Evolutionary conservation across 2,113 vertebrate genomes (phyloP).

Genomic region (Lathamus discolor): DNA sequence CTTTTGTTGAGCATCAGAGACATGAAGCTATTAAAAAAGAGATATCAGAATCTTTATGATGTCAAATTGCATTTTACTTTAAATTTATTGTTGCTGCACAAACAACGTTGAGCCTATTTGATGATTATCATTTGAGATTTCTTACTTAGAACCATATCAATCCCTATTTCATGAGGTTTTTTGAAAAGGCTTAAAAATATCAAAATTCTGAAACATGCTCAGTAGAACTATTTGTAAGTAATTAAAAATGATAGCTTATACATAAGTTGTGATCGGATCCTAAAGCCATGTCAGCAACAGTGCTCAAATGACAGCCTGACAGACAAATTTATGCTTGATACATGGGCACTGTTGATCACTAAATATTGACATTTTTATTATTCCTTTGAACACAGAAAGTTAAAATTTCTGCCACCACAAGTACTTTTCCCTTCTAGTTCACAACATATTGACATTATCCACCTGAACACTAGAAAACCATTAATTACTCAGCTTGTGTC

Average conservation of each 20-base stretch:
- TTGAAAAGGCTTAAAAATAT: constrained; percentile 9
- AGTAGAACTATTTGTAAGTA: constrained; percentile 29
- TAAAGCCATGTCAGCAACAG: constrained; percentile 27
- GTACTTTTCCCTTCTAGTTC: neutral
- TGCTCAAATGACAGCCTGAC: neutral
- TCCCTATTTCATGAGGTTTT: neutral
- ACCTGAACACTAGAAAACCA: neutral
- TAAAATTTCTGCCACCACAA: neutral
- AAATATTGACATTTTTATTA: neutral
- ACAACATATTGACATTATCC: neutral
- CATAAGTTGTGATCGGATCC: constrained; percentile 19
- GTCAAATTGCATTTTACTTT: neutral
- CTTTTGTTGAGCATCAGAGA: neutral
- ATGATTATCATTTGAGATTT: neutral
- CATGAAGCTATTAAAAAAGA: neutral
- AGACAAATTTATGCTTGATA: neutral
- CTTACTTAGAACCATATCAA: neutral
- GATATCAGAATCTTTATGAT: neutral
- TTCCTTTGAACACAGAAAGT: neutral
- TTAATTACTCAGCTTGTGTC: neutral
- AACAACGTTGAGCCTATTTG: neutral
- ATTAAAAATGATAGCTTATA: constrained; percentile 38
- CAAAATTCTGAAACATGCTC: neutral
- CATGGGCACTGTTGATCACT: neutral
- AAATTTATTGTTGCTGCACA: neutral